phyloP scores from a whole-genome alignment of 2,888 invertebrate species.

The Parelbella ahira region DNA sequence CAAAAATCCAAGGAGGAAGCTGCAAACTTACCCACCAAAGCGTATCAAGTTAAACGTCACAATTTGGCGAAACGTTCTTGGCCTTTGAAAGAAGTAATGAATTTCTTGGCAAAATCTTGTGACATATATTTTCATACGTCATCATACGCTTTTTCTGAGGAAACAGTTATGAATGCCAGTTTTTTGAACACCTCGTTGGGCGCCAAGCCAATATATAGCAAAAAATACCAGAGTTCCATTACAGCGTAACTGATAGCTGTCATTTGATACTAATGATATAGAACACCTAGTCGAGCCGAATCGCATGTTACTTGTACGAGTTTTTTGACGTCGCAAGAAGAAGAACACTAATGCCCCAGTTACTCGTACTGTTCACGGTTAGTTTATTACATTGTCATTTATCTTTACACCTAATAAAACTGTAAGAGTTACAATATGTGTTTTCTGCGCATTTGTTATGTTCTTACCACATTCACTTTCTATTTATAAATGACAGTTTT shows the following conservation, averaged over 20 bases:
- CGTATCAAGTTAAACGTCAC: slow-evolving; percentile 1
- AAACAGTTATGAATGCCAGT: slow-evolving; percentile 10
- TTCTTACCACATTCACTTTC: no score
- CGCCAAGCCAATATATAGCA: slow-evolving; percentile 22
- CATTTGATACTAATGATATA: slow-evolving; percentile 25
- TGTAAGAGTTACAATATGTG: no score
- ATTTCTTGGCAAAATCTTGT: no score
- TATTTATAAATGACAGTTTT: no score
- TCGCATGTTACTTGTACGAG: slow-evolving; percentile 15
- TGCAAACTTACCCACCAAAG: background rate
- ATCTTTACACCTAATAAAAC: no score
- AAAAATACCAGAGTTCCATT: slow-evolving; percentile 21
- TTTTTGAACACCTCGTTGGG: slow-evolving; percentile 22
- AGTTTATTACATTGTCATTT: no score
- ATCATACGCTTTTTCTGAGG: slow-evolving; percentile 6
- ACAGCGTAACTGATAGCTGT: slow-evolving; percentile 23
- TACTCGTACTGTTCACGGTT: no score
- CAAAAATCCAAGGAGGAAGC: background rate
- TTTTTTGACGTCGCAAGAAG: slow-evolving; percentile 6
- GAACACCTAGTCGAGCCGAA: slow-evolving; percentile 16
- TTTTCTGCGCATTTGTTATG: no score
- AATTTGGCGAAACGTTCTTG: no score
- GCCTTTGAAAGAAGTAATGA: no score
- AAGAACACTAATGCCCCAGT: slow-evolving; percentile 4
- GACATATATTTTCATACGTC: background rate